A percentile compares a stretch with the other conserved stretches of the same genome.
Conservation (phyloP, 2,888 invertebrate species). For the Drosophila trichaetosa region DNA sequence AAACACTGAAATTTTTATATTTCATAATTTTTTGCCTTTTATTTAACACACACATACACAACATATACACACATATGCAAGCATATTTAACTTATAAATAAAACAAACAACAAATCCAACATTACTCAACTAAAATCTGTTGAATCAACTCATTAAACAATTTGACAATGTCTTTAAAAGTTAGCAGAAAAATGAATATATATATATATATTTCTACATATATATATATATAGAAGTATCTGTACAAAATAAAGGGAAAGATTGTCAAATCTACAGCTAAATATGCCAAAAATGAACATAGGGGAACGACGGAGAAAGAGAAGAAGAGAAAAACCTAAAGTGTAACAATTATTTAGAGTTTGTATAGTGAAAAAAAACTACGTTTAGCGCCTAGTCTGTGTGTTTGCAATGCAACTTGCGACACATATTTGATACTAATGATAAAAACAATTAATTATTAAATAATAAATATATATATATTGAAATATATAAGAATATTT, state of each 20-base stretch:
- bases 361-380: constrained; percentile 72
- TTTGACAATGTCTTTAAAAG: constrained; percentile 56
- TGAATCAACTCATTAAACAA: constrained; percentile 56
- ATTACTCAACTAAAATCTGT: constrained; percentile 59
- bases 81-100: constrained; percentile 48
- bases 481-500: constrained; percentile 60
- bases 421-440: constrained; percentile 76
- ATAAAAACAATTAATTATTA: constrained; percentile 73
- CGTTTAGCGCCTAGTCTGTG: constrained; percentile 75
- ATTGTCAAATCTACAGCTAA: constrained; percentile 84
- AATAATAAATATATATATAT: constrained; percentile 59
- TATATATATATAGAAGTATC: constrained; percentile 24
- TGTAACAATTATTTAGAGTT: constrained; percentile 77
- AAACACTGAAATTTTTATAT: constrained; percentile 48
- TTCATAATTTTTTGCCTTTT: constrained; percentile 41
- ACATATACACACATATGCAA: constrained; percentile 30
- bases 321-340: constrained; percentile 40
- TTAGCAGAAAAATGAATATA: constrained; percentile 20
- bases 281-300: constrained; percentile 81
- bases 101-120: constrained; percentile 27
- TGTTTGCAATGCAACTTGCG: constrained; percentile 50
- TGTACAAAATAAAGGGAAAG: constrained; percentile 66
- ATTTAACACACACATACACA: constrained; percentile 36
- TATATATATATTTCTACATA: background rate
- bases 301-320: constrained; percentile 25